Evolutionary conservation across 1,140 invertebrate species (phyloP).

Genomic region (Drosophila pachea): DNA sequence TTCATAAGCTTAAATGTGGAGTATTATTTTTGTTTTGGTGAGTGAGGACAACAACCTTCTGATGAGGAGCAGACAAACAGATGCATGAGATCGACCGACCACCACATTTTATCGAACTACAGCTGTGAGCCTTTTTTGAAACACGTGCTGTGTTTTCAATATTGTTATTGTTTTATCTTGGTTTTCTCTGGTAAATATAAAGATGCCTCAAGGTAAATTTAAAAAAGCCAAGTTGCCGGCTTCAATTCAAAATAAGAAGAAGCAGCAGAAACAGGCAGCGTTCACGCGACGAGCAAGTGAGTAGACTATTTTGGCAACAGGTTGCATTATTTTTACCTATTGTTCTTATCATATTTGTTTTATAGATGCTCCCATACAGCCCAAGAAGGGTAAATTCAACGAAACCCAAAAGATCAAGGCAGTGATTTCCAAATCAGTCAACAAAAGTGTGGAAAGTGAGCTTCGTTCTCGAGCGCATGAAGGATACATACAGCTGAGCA

Average conservation of each 20-base stretch:
- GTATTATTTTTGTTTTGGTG: neutral
- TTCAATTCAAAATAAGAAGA: slow-evolving; percentile 79
- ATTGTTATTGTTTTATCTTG: neutral
- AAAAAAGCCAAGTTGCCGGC: slow-evolving; percentile 81
- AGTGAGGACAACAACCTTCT: neutral
- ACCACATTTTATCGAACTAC: slow-evolving; percentile 8
- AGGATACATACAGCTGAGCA: slow-evolving; percentile 79
- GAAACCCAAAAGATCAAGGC: slow-evolving; percentile 83
- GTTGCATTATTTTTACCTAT: slow-evolving; percentile 1
- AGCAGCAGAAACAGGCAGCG: slow-evolving; percentile 79
- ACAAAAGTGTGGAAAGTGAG: slow-evolving; percentile 82
- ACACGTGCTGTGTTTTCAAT: slow-evolving; percentile 46
- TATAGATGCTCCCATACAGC: slow-evolving; percentile 81
- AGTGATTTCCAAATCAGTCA: slow-evolving; percentile 82
- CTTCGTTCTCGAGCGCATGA: slow-evolving; percentile 81
- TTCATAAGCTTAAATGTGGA: neutral
- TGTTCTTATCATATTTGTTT: neutral
- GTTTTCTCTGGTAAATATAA: neutral
- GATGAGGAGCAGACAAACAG: neutral
- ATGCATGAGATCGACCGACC: slow-evolving; percentile 4
- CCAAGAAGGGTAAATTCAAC: slow-evolving; percentile 82
- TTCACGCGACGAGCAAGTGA: slow-evolving; percentile 80
- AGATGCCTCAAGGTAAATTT: slow-evolving; percentile 83
- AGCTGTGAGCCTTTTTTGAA: slow-evolving; percentile 26
- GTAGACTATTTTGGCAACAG: slow-evolving; percentile 24